phyloP scores from a whole-genome alignment of 2,113 vertebrate species.

The Lanius collurio region DNA sequence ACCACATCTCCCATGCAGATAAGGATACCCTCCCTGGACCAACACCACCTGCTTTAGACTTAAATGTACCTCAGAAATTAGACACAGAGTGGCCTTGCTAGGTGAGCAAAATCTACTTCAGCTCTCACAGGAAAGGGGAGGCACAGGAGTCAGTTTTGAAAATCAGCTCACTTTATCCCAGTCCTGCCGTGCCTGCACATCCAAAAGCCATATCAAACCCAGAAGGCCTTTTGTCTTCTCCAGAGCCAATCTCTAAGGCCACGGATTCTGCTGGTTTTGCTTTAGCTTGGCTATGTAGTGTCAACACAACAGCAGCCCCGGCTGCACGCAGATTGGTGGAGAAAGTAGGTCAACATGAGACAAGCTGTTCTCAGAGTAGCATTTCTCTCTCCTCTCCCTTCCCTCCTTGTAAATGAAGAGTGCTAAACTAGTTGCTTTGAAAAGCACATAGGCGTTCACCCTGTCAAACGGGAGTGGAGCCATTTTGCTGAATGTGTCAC shows the following conservation, averaged over 20 bases:
- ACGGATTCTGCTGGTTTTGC: conserved; percentile 44
- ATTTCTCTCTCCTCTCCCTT: conserved; percentile 42
- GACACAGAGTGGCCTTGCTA: neutral
- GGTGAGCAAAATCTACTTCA: neutral
- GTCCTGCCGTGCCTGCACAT: neutral
- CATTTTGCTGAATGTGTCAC: neutral
- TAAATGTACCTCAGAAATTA: neutral
- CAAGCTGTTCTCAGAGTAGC: conserved; percentile 59
- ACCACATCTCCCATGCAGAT: neutral
- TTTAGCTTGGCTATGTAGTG: conserved; percentile 33
- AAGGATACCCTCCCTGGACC: neutral
- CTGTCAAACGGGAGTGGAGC: neutral
- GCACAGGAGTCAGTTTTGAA: neutral
- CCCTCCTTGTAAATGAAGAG: conserved; percentile 35
- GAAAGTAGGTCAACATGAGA: conserved; percentile 71
- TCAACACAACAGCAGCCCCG: conserved; percentile 58
- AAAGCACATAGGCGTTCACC: neutral
- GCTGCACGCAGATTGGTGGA: conserved; percentile 51
- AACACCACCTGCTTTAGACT: neutral
- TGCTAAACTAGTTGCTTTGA: conserved; percentile 26
- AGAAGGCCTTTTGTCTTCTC: conserved; percentile 29
- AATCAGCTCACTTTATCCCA: neutral
- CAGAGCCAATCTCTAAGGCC: conserved; percentile 16
- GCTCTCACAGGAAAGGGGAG: neutral
- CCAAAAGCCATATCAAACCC: neutral